Evolutionary conservation across 2,888 invertebrate genomes (phyloP), one percentile per base, ranked within the genome.

Genomic region (Platynereis dumerilii): DNA sequence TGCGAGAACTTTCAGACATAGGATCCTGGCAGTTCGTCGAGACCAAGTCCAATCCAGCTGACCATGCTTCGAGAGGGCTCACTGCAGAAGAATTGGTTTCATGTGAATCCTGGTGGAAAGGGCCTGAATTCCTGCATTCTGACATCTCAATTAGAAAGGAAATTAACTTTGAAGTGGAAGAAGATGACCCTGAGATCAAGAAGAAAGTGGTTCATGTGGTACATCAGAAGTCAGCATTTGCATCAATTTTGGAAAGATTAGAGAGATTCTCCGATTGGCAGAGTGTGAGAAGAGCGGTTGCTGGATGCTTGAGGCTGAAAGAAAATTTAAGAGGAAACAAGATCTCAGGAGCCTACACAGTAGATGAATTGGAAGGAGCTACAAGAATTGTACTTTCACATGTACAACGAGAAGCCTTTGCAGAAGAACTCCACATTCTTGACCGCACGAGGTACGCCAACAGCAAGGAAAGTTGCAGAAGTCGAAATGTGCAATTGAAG

Each of bases 31-130:
- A 65, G 53, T 74, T 79, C 63, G 72, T 79, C 2, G 60, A 61
- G 0, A 71, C 75, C 0, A 54, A 68, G 1, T 57, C 68, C 5
- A 81, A 80, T 65, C 78, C 80, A 24, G 80, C 80, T 1, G 79
- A 80, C 48, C 64, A 74, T 34, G 74, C 12, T 0, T 74, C 78
- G 0, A 29, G 72, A 42, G 76, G 76, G 27, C 29, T 67, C 20
- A 62, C 60, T 1, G 34, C 65, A 10, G 45, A 29, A 1, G 66
- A 71, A 45, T 48, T 75, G 27, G 52, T 27, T 15, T 12, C 15
- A 22, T 22, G 54, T 58, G 7, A 63, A 48, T n/a, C n/a, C 29
- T 66, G 69, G 68, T 52, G 63, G 5, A 27, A 2, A 15, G 69
- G 64, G 1, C 69, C 69, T 26, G 5, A n/a, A 7, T 67, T 69